These are phyloP conservation scores for Argya squamiceps DNA, from an alignment of 2,797 vertebrate genomes.

Conservation along the genomic window DNA sequence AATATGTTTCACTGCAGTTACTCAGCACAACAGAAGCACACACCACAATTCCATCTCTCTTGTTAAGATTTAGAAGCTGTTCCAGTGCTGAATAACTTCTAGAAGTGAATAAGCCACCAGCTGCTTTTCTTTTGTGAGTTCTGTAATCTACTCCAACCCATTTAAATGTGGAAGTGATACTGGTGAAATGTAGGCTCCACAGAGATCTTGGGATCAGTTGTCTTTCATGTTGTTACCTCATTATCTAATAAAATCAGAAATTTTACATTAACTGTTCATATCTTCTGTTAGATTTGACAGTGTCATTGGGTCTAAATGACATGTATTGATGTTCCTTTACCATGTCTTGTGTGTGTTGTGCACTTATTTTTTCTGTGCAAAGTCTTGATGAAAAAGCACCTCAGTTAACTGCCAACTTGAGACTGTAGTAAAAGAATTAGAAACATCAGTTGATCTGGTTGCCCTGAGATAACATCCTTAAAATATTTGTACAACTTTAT, in stretches of 20 bases:
- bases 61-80: neutral
- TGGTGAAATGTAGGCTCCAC: fast-evolving
- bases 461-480: neutral
- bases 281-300: neutral
- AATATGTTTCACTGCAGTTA: slow-evolving; percentile 31
- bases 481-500: neutral
- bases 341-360: neutral
- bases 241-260: neutral
- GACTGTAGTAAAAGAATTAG: neutral
- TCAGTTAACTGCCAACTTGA: neutral
- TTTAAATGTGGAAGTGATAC: neutral
- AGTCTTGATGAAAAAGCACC: neutral
- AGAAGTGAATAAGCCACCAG: neutral
- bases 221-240: neutral
- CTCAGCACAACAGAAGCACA: slow-evolving; percentile 18
- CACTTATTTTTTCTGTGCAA: neutral
- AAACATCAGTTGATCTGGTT: neutral
- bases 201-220: neutral
- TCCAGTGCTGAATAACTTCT: neutral
- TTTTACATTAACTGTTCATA: neutral
- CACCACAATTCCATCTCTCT: slow-evolving; percentile 9
- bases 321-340: neutral
- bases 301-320: neutral
- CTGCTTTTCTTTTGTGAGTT: neutral
- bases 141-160: neutral